Conservation (phyloP, 2,797 vertebrate genomes). For the Sebastes kiyomatsui region DNA sequence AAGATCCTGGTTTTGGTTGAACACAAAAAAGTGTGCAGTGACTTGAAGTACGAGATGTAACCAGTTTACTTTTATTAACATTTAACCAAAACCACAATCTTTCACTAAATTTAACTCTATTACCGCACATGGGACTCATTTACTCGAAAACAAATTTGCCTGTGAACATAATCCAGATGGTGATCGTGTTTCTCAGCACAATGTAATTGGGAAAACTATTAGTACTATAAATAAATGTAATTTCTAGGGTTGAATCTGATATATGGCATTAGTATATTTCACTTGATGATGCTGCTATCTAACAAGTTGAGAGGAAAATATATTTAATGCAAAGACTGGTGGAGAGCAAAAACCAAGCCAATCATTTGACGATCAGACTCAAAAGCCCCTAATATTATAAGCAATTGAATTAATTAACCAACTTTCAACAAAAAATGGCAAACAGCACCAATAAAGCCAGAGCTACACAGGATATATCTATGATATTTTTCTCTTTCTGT, state of each 20-base stretch:
- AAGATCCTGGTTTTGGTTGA: neutral
- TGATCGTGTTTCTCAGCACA: neutral
- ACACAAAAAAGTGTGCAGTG: neutral
- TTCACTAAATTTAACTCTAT: neutral
- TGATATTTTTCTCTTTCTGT: neutral
- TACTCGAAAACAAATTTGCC: neutral
- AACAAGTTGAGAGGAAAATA: neutral
- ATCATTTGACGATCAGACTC: neutral
- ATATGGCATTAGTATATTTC: neutral
- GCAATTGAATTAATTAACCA: no score
- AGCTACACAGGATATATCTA: neutral
- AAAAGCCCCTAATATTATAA: no score
- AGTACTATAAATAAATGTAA: neutral
- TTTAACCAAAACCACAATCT: neutral
- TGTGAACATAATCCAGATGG: no score
- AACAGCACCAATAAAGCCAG: neutral
- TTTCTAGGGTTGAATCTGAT: neutral
- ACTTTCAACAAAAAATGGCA: neutral
- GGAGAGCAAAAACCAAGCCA: neutral
- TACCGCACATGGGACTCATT: neutral
- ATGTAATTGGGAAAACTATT: neutral
- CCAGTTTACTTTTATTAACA: neutral
- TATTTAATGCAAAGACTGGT: neutral
- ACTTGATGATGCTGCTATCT: no score
- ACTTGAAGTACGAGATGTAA: neutral